A percentile compares a stretch with the other conserved stretches of the same genome.
phyloP scores from a whole-genome alignment of 2,113 vertebrate genomes.

The Pardalotus punctatus region DNA sequence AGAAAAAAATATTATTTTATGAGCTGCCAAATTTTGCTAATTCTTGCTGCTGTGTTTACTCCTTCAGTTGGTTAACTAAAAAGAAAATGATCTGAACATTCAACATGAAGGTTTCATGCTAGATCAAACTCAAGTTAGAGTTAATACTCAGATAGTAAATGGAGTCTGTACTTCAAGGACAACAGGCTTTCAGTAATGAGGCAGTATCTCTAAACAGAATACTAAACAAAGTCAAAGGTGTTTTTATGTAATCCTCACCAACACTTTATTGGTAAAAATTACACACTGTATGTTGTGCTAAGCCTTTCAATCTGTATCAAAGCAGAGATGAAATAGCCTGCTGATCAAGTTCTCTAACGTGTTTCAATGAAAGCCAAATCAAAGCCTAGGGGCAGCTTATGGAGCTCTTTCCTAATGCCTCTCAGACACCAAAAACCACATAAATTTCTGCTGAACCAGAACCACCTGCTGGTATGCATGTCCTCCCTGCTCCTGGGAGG shows the following conservation, averaged over 20 bases:
- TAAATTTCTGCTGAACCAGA: neutral
- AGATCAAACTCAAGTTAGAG: neutral
- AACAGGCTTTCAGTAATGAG: neutral
- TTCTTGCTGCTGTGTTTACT: neutral
- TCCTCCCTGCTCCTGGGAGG: neutral
- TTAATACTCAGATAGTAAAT: neutral
- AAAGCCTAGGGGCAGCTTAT: neutral
- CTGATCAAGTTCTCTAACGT: neutral
- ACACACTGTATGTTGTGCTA: neutral
- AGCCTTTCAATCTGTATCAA: neutral
- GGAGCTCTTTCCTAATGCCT: neutral
- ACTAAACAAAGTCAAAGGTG: neutral
- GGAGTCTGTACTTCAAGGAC: neutral
- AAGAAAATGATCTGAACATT: neutral
- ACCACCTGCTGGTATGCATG: neutral
- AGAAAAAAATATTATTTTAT: neutral
- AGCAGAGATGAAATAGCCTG: neutral
- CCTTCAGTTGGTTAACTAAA: neutral
- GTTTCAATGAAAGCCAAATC: neutral
- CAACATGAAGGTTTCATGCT: neutral
- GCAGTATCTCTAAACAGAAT: neutral
- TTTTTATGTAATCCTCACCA: neutral
- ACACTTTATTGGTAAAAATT: neutral
- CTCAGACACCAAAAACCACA: neutral
- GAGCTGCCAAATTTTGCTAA: neutral